Conservation (phyloP, 2,797 vertebrate species). For the Cygnus olor region DNA sequence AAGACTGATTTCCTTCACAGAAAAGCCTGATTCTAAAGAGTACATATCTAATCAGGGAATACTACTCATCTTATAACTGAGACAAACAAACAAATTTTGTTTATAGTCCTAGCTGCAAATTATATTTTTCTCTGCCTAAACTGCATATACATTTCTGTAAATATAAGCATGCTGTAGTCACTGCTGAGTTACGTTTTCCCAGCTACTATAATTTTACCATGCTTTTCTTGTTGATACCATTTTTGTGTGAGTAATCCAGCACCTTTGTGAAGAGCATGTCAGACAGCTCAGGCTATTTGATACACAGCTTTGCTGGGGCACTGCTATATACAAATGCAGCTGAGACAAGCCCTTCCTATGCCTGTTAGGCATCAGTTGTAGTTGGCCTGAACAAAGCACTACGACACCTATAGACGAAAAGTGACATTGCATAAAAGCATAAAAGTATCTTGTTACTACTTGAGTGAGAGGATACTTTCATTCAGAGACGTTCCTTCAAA, state of each 20-base stretch:
- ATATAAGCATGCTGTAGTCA: background rate
- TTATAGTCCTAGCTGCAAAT: background rate
- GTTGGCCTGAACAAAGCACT: background rate
- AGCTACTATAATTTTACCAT: background rate
- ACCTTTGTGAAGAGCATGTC: background rate
- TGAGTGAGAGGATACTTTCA: constrained; percentile 1
- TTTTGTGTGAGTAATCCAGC: background rate
- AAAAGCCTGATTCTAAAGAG: background rate
- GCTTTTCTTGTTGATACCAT: background rate
- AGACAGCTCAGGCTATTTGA: background rate
- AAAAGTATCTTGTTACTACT: background rate
- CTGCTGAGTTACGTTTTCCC: background rate
- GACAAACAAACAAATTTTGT: background rate
- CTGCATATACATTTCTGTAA: fast-evolving
- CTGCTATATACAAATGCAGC: background rate
- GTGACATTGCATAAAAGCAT: background rate
- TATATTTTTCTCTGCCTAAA: background rate
- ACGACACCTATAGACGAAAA: background rate
- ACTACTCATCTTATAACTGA: background rate
- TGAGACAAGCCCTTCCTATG: background rate
- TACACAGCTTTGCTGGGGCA: background rate
- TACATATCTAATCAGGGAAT: background rate
- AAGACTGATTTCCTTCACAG: background rate
- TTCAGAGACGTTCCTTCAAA: background rate
- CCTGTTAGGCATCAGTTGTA: background rate